These are phyloP conservation scores for Falcunculus frontatus DNA, from an alignment of 2,113 vertebrate genomes.

Conservation along the genomic window DNA sequence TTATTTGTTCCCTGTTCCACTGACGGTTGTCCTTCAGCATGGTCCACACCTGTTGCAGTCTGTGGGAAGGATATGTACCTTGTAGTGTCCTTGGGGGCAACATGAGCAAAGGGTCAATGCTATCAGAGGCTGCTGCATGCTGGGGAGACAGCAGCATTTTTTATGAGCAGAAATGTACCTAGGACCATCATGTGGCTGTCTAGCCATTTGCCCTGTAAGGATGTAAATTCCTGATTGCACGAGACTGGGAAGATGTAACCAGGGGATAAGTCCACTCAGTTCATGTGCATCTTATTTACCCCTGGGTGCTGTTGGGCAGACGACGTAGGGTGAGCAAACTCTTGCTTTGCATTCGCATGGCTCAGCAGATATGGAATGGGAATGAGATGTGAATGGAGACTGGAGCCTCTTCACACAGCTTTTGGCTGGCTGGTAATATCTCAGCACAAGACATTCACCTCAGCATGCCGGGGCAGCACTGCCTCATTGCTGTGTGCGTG, in stretches of 20 bases:
- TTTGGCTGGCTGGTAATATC: not conserved
- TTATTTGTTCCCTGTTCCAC: not conserved
- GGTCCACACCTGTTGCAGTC: not conserved
- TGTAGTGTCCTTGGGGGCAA: not conserved
- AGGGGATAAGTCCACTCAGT: not conserved
- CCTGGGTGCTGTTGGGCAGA: fast-evolving
- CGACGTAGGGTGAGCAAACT: not conserved
- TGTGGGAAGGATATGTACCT: not conserved
- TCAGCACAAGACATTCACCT: fast-evolving
- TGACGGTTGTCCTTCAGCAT: not conserved
- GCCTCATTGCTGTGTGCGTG: fast-evolving
- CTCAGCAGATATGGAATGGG: fast-evolving
- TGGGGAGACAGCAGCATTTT: not conserved
- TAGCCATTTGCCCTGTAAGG: not conserved
- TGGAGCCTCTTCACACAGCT: not conserved
- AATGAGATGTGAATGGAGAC: fast-evolving
- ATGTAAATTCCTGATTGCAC: not conserved
- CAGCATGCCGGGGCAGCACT: fast-evolving
- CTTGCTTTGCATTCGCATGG: fast-evolving
- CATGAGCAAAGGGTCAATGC: not conserved
- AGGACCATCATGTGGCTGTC: not conserved
- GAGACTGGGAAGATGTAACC: not conserved
- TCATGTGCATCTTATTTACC: not conserved
- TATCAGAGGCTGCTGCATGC: not conserved
- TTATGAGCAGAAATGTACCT: not conserved